Percentiles rank a stretch among this genome's conserved stretches.
Conservation (phyloP, 2,113 vertebrate genomes). For the Marmota monax region DNA sequence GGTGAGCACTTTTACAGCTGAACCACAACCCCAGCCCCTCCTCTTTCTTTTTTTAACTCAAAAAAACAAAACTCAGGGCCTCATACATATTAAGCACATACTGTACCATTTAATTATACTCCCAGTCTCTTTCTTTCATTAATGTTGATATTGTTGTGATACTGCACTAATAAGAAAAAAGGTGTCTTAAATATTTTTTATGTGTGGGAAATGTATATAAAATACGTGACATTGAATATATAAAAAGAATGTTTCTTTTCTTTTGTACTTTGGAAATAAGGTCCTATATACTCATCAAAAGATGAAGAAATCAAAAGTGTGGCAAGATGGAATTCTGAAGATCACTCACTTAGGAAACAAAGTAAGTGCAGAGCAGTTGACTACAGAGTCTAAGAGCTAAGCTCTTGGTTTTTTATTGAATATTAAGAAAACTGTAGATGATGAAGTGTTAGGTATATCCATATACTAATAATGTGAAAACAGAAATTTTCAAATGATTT, state of each 20-base stretch:
- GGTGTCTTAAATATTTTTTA: conserved; percentile 16
- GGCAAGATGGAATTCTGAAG: conserved; percentile 91
- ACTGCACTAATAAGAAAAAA: conserved; percentile 1
- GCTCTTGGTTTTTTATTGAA: not conserved
- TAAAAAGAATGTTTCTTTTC: not conserved
- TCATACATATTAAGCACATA: not conserved
- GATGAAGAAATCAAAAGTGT: conserved; percentile 89
- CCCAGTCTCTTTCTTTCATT: not conserved
- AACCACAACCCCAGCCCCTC: too few relatives aligned
- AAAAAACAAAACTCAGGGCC: not conserved
- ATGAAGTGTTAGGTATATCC: not conserved
- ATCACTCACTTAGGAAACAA: conserved; percentile 82
- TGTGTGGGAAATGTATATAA: not conserved
- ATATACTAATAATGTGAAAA: not conserved
- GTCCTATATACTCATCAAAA: conserved; percentile 92
- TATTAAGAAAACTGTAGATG: not conserved
- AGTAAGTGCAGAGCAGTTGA: conserved; percentile 78
- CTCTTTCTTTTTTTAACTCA: not conserved
- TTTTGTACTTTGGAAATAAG: conserved; percentile 78
- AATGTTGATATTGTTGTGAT: not conserved
- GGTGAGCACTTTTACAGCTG: too few relatives aligned
- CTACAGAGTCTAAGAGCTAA: not conserved
- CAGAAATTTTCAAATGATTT: not conserved
- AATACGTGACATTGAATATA: not conserved
- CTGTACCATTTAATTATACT: not conserved